These are phyloP conservation scores for Balaeniceps rex DNA, from an alignment of 2,113 vertebrate species.

Conservation along the genomic window DNA sequence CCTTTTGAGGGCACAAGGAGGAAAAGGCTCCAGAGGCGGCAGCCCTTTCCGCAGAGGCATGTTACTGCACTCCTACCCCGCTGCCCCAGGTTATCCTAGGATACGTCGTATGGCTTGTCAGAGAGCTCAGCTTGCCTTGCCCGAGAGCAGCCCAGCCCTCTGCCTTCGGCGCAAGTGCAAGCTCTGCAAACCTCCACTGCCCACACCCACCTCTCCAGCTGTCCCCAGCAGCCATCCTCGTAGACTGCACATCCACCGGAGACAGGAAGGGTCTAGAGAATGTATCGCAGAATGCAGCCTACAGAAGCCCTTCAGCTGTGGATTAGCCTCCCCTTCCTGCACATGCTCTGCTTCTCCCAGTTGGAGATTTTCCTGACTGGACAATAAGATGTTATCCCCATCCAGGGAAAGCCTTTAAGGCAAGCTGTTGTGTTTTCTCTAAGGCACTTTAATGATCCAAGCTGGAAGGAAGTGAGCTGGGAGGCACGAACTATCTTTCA, in stretches of 20 bases:
- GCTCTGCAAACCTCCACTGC: not conserved
- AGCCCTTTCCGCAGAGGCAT: not conserved
- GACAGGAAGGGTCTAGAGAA: not conserved
- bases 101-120: not conserved
- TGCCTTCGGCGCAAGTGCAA: not conserved
- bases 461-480: slow-evolving; percentile 1
- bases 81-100: not conserved
- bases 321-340: not conserved
- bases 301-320: not conserved
- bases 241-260: not conserved
- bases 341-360: not conserved
- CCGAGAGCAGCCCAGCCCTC: not conserved
- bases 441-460: slow-evolving; percentile 55
- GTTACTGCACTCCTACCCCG: not conserved
- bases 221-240: not conserved
- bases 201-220: not conserved
- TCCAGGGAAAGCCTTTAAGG: slow-evolving; percentile 44
- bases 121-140: not conserved
- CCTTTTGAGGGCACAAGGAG: not conserved
- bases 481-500: slow-evolving; percentile 14
- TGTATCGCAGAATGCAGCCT: not conserved
- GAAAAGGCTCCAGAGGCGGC: not conserved
- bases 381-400: not conserved
- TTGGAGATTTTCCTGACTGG: not conserved
- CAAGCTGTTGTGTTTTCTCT: slow-evolving; percentile 43